Percentiles rank a stretch among this genome's conserved stretches.
These are phyloP conservation scores for Branchinecta lynchi DNA, from an alignment of 1,140 invertebrate species.

Conservation along the genomic window DNA sequence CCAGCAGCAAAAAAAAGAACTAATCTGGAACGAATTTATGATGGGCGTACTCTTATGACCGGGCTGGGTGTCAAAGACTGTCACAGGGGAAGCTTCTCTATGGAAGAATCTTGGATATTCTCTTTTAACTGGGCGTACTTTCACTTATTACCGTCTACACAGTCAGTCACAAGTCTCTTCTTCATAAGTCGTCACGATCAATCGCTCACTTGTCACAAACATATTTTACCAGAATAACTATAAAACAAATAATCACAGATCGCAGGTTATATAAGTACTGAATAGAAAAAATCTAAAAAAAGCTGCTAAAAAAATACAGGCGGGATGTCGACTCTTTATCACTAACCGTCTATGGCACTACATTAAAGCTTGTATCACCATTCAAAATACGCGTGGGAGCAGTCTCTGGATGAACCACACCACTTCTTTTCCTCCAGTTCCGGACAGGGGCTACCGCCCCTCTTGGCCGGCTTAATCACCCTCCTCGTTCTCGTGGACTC, in stretches of 20 bases:
- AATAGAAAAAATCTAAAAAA: slow-evolving; percentile 10
- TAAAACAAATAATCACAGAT: neutral
- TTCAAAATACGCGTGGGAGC: slow-evolving; percentile 40
- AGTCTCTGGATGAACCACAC: slow-evolving; percentile 60
- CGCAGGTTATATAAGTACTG: slow-evolving; percentile 7
- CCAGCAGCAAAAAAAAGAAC: no score
- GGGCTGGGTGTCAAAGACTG: no score
- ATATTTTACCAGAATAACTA: neutral
- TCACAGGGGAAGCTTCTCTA: no score
- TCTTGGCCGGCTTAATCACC: slow-evolving; percentile 51
- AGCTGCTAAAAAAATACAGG: slow-evolving; percentile 7
- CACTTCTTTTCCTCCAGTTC: slow-evolving; percentile 63
- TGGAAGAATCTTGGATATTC: no score
- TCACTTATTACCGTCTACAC: no score
- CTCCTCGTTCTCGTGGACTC: slow-evolving; percentile 60
- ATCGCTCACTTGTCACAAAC: neutral
- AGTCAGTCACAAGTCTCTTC: no score
- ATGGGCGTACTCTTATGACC: no score
- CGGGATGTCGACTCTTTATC: neutral
- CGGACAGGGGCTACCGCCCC: slow-evolving; percentile 60
- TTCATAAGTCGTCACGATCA: no score
- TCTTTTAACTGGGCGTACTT: no score
- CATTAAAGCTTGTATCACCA: slow-evolving; percentile 29
- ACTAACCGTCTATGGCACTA: neutral
- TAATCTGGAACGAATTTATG: no score